Evolutionary conservation across 1,140 invertebrate species (phyloP).

Genomic region (Drosophila lowei): DNA sequence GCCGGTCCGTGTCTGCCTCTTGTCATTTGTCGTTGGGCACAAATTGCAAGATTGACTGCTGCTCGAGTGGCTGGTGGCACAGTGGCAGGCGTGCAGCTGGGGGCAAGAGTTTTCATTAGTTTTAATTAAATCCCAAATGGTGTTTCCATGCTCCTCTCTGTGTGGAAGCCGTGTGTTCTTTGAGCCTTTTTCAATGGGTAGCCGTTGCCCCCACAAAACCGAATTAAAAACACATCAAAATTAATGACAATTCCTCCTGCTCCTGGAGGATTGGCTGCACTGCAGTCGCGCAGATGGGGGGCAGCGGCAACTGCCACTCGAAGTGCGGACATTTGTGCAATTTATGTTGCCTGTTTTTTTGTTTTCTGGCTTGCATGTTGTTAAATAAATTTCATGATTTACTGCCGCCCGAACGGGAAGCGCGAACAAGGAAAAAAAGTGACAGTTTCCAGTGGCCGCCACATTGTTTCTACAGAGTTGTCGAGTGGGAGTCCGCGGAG

Average conservation of each 20-base stretch:
- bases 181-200: slow-evolving; percentile 65
- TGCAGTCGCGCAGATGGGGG: slow-evolving; percentile 1
- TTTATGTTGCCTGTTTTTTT: slow-evolving; percentile 57
- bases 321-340: slow-evolving; percentile 62
- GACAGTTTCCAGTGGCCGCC: slow-evolving; percentile 40
- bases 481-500: slow-evolving; percentile 39
- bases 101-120: slow-evolving; percentile 76
- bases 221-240: slow-evolving; percentile 77
- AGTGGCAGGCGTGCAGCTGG: background rate
- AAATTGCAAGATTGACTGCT: slow-evolving; percentile 73
- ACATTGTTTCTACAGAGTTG: slow-evolving; percentile 61
- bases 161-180: slow-evolving; percentile 37
- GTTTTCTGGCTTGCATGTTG: slow-evolving; percentile 42
- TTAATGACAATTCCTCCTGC: slow-evolving; percentile 51
- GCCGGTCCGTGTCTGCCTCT: slow-evolving; percentile 18
- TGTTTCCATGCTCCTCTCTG: slow-evolving; percentile 41
- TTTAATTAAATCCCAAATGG: slow-evolving; percentile 78
- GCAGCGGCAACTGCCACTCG: slow-evolving; percentile 40
- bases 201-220: slow-evolving; percentile 47
- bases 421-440: slow-evolving; percentile 32
- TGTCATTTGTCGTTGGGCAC: slow-evolving; percentile 50
- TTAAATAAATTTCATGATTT: slow-evolving; percentile 74
- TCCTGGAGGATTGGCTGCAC: background rate
- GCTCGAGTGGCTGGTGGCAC: slow-evolving; percentile 2
- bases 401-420: slow-evolving; percentile 59